These are phyloP conservation scores for Papilio glaucus DNA, from an alignment of 1,140 invertebrate species.

Conservation along the genomic window DNA sequence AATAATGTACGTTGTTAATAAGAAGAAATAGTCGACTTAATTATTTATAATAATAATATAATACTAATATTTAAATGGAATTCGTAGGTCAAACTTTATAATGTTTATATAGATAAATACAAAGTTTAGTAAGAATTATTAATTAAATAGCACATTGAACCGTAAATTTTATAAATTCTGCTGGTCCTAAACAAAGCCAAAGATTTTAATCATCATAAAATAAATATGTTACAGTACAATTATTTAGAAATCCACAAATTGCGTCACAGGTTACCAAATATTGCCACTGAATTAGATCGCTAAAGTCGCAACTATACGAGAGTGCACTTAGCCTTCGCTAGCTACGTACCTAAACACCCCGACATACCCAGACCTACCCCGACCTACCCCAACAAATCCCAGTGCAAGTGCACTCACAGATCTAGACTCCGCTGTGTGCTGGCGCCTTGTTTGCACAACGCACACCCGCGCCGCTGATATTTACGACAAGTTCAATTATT, in stretches of 20 bases:
- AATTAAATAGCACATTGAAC: neutral
- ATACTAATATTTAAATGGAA: too few species aligned
- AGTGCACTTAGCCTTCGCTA: slow-evolving; percentile 34
- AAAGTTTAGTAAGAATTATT: too few species aligned
- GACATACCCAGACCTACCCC: too few species aligned
- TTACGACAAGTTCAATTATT: slow-evolving; percentile 68
- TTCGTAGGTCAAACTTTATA: too few species aligned
- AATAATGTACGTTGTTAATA: too few species aligned
- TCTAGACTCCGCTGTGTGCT: slow-evolving; percentile 49
- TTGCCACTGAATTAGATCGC: neutral
- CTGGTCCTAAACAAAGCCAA: neutral
- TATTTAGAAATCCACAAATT: neutral
- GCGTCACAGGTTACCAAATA: neutral
- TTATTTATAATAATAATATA: too few species aligned
- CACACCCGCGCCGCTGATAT: slow-evolving; percentile 51
- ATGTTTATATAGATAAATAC: too few species aligned
- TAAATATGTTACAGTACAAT: too few species aligned
- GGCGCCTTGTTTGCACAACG: slow-evolving; percentile 52
- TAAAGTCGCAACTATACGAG: neutral
- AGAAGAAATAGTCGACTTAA: too few species aligned
- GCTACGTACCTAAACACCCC: slow-evolving; percentile 16
- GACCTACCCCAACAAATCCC: slow-evolving; percentile 66
- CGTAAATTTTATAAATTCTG: neutral
- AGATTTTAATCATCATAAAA: neutral
- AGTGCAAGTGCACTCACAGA: slow-evolving; percentile 46